These are phyloP conservation scores for Pentamera pediparva DNA, from an alignment of 53 echinoderm and acorn worm genomes.

Conservation along the genomic window DNA sequence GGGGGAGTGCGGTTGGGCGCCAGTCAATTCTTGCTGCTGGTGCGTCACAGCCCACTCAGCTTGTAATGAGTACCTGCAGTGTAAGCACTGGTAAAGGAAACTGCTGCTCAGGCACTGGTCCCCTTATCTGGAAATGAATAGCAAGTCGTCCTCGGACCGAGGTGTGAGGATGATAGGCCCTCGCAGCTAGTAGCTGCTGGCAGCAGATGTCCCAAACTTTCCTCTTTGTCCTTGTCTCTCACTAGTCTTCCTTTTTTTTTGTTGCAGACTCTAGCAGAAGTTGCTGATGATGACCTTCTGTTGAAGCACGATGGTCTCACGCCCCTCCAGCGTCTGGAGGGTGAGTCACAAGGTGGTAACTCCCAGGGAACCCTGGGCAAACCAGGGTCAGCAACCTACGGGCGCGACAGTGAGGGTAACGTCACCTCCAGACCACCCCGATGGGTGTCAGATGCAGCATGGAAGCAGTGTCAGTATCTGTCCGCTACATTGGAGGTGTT, in stretches of 20 bases:
- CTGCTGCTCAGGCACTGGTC: no score
- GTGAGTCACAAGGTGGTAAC: slow-evolving; percentile 46
- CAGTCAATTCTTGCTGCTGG: no score
- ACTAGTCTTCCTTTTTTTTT: not conserved
- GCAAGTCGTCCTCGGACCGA: no score
- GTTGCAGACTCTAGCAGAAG: slow-evolving; percentile 58
- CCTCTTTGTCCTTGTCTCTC: not conserved
- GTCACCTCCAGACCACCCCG: slow-evolving; percentile 77
- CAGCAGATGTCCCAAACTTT: no score
- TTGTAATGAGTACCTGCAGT: no score
- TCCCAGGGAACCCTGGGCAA: slow-evolving; percentile 42
- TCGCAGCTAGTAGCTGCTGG: no score
- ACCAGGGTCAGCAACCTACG: slow-evolving; percentile 39
- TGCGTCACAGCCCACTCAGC: no score
- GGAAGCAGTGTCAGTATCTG: slow-evolving; percentile 98
- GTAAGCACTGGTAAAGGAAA: not conserved
- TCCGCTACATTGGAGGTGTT: slow-evolving; percentile 73
- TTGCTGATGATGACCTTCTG: slow-evolving; percentile 57
- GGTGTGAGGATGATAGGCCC: no score
- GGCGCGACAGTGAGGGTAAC: slow-evolving; percentile 22
- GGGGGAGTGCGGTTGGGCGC: no score
- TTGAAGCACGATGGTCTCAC: slow-evolving; percentile 91
- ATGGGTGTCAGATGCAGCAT: slow-evolving; percentile 88
- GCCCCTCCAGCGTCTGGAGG: slow-evolving; percentile 91
- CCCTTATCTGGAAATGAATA: no score